Percentiles rank a stretch among this genome's conserved stretches.
Evolutionary conservation across 2,888 invertebrate species (phyloP).

Genomic region (Lasioglossum oenotherae): DNA sequence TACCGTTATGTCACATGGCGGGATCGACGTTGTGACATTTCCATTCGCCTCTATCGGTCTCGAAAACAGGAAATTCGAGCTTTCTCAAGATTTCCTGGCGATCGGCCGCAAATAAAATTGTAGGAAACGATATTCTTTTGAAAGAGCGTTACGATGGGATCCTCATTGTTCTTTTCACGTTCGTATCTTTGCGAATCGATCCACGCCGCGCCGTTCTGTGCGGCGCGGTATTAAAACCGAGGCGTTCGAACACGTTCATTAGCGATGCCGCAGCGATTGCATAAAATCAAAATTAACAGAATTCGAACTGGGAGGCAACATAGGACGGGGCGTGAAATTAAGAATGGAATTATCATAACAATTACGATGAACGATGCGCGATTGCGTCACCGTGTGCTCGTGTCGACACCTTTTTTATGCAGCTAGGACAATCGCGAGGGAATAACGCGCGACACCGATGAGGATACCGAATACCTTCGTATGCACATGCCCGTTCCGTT

Average conservation of each 20-base stretch:
- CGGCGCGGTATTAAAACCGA: constrained; percentile 1
- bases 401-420: constrained; percentile 59
- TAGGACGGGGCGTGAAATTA: constrained; percentile 53
- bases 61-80: background rate
- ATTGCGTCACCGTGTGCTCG: constrained; percentile 55
- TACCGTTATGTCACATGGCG: constrained; percentile 28
- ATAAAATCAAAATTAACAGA: constrained; percentile 42
- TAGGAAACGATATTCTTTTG: background rate
- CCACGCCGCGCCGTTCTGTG: background rate
- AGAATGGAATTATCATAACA: constrained; percentile 63
- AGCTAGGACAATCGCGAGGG: constrained; percentile 57
- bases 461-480: constrained; percentile 43
- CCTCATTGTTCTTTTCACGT: background rate
- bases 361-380: constrained; percentile 47
- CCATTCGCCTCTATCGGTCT: background rate
- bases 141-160: background rate
- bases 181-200: constrained; percentile 3
- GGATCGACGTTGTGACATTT: constrained; percentile 9
- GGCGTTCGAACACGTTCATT: constrained; percentile 36
- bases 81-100: background rate
- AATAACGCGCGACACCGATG: constrained; percentile 48
- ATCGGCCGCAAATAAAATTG: background rate
- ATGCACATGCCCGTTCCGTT: constrained; percentile 41
- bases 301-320: constrained; percentile 36
- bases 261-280: constrained; percentile 25